Evolutionary conservation across 2,888 invertebrate genomes (phyloP).

Genomic region (Pasiphila rectangulata): DNA sequence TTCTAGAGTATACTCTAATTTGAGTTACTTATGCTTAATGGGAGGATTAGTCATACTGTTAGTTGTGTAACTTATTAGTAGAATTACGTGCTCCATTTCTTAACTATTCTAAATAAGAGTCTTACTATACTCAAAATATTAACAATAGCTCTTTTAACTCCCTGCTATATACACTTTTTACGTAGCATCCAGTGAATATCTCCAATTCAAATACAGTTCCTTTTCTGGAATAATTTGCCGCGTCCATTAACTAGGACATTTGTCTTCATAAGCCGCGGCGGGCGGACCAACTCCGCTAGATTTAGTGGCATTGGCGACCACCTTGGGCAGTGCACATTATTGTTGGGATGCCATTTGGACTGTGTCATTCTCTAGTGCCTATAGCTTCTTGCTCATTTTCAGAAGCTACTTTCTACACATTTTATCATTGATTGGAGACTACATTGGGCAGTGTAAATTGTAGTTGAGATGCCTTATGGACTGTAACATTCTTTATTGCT

Average conservation of each 20-base stretch:
- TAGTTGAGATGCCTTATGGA: too few relatives aligned
- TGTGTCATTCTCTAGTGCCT: background rate
- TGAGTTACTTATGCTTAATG: too few relatives aligned
- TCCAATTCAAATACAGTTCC: slow-evolving; percentile 21
- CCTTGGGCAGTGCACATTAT: slow-evolving; percentile 16
- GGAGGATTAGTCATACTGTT: too few relatives aligned
- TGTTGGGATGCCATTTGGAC: background rate
- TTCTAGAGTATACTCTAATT: background rate
- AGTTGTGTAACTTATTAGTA: too few relatives aligned
- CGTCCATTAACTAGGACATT: slow-evolving; percentile 36
- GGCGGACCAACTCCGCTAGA: slow-evolving; percentile 16
- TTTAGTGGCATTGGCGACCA: slow-evolving; percentile 24
- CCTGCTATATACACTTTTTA: slow-evolving; percentile 2
- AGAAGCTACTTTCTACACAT: too few relatives aligned
- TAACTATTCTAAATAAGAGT: too few relatives aligned
- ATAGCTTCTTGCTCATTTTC: too few relatives aligned
- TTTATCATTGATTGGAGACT: too few relatives aligned
- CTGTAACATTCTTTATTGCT: too few relatives aligned
- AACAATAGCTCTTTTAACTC: background rate
- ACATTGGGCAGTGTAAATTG: too few relatives aligned
- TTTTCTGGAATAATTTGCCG: slow-evolving; percentile 39
- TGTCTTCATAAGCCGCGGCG: slow-evolving; percentile 30
- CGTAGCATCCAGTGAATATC: slow-evolving; percentile 11
- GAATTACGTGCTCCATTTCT: too few relatives aligned
- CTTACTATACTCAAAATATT: background rate